phyloP scores from a whole-genome alignment of 2,888 invertebrate genomes.

The Papilio elwesi region DNA sequence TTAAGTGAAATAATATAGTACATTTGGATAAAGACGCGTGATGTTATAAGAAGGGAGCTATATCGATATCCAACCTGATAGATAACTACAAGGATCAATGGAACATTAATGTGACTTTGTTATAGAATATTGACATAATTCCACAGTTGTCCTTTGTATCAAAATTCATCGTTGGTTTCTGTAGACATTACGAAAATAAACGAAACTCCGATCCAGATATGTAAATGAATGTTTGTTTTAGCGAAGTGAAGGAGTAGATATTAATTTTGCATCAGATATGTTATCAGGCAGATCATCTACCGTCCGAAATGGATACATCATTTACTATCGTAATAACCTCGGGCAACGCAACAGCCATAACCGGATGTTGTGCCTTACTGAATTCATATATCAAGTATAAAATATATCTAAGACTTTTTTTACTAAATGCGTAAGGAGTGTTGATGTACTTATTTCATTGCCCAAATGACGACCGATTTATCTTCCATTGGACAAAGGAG shows the following conservation, averaged over 20 bases:
- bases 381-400: neutral
- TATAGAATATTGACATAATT: neutral
- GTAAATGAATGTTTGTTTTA: conserved; percentile 81
- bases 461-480: too few relatives aligned
- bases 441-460: too few relatives aligned
- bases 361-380: conserved; percentile 27
- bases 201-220: conserved; percentile 69
- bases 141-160: conserved; percentile 53
- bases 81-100: too few relatives aligned
- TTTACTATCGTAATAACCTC: conserved; percentile 79
- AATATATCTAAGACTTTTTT: too few relatives aligned
- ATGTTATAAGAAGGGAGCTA: too few relatives aligned
- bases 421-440: too few relatives aligned
- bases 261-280: conserved; percentile 73
- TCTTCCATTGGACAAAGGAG: too few relatives aligned
- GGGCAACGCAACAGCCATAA: conserved; percentile 50
- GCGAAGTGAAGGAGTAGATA: conserved; percentile 66
- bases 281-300: conserved; percentile 70
- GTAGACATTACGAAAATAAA: conserved; percentile 55
- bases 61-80: too few relatives aligned
- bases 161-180: conserved; percentile 49
- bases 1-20: too few relatives aligned
- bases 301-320: conserved; percentile 70
- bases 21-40: too few relatives aligned
- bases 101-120: neutral